Base-by-base conservation (phyloP, 2,888 invertebrate species). In the Myopa tessellatipennis region DNA sequence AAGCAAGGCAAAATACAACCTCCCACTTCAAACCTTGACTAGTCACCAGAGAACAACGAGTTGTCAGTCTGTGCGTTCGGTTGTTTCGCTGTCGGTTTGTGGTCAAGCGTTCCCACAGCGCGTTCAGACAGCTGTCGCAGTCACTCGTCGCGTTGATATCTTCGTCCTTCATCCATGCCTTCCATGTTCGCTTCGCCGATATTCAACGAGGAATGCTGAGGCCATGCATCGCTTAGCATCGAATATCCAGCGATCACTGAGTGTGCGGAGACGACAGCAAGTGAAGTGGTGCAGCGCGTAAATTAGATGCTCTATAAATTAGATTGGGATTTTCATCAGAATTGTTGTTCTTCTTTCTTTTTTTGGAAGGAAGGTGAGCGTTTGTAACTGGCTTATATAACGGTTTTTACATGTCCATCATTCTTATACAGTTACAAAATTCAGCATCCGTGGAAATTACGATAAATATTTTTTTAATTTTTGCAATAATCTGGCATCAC, bases 281-380 rank as follows among this genome's bases (percentile, higher is more conserved):
- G 45, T 45, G 45, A 45, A 45, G 45, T 45, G 45, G 18, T 18
- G 61, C 18, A n/a, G 26, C n/a, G 1, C 26, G 26, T 61, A 34
- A 7, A 61, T n/a, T n/a, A n/a, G n/a, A 61, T 61, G 61, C 26
- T 61, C 26, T 61, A 34, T 61, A 61, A 61, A 61, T 61, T 61
- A 61, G 61, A 5, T 61, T 61, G 61, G 61, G 2, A 26, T 61
- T 26, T 26, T 61, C 3, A 26, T 61, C 18, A 4, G 61, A 26
- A n/a, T 61, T 61, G 61, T 26, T 61, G 26, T 26, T 61, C 4
- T 8, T 61, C 10, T 26, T 26, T 26, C n/a, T n/a, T 10, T 26
- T 26, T 18, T 7, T 61, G 5, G n/a, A n/a, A n/a, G n/a, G n/a
- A n/a, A n/a, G 26, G 16, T 58, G 58, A 0, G 3, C 58, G 26